phyloP scores from a whole-genome alignment of 2,113 vertebrate genomes.

The Chaetorhynchus papuensis region DNA sequence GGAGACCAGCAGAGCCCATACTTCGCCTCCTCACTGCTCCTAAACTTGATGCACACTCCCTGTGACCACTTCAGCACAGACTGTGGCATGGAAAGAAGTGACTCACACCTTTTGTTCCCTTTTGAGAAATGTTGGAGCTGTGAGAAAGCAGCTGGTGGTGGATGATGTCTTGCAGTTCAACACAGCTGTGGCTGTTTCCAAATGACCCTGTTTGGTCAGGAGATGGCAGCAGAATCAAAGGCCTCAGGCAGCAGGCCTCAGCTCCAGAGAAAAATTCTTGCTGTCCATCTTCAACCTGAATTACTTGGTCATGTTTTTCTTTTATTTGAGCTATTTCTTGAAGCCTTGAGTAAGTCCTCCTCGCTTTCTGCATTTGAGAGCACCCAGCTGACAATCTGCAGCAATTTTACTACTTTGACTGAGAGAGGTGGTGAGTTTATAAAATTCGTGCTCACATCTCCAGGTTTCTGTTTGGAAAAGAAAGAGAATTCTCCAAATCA shows the following conservation, averaged over 20 bases:
- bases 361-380: background rate
- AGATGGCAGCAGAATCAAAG: constrained; percentile 48
- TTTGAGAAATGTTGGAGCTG: background rate
- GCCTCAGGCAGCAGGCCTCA: background rate
- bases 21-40: background rate
- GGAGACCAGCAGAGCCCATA: background rate
- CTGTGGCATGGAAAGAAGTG: background rate
- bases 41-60: background rate
- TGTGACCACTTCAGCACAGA: background rate
- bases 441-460: background rate
- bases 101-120: background rate
- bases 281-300: background rate
- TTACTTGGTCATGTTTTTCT: background rate
- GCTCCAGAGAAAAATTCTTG: background rate
- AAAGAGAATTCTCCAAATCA: background rate
- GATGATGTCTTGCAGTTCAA: background rate
- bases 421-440: background rate
- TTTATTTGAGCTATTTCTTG: constrained; percentile 8
- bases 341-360: background rate
- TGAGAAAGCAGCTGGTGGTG: background rate
- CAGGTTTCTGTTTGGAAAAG: background rate
- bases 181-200: background rate
- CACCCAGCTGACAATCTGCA: background rate
- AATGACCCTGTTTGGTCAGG: background rate
- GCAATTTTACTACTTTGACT: background rate